These are phyloP conservation scores for Leptopilina syphax DNA, from an alignment of 2,888 invertebrate species.

Conservation along the genomic window DNA sequence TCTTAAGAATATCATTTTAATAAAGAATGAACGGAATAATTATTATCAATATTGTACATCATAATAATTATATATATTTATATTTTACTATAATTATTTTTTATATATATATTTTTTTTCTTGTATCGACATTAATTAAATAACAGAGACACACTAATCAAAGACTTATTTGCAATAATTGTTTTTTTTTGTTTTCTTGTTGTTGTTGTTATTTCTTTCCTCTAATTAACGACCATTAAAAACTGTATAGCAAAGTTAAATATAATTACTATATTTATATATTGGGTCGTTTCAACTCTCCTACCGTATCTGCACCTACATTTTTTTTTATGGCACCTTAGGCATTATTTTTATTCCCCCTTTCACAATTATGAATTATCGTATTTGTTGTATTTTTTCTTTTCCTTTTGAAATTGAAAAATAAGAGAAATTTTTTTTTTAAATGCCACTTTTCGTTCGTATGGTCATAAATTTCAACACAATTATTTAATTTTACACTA, in stretches of 20 bases:
- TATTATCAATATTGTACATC: constrained; percentile 27
- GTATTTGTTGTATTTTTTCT: neutral
- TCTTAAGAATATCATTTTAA: constrained; percentile 41
- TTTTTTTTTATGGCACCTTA: constrained; percentile 31
- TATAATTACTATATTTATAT: neutral
- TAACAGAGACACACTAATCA: constrained; percentile 51
- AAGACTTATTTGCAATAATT: constrained; percentile 47
- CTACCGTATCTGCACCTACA: constrained; percentile 4
- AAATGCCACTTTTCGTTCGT: neutral
- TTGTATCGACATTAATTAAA: constrained; percentile 50
- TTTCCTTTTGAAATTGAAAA: neutral
- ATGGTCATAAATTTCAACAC: neutral
- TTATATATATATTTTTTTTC: constrained; percentile 42
- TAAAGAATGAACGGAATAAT: constrained; percentile 32
- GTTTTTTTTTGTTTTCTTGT: constrained; percentile 37
- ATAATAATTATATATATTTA: constrained; percentile 40
- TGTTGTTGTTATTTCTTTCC: constrained; percentile 39
- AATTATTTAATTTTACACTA: too few species aligned
- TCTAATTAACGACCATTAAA: constrained; percentile 46
- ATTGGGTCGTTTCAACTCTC: constrained; percentile 4
- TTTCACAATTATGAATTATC: too few species aligned
- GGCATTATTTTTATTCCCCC: constrained; percentile 1
- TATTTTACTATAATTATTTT: constrained; percentile 7
- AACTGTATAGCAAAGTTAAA: constrained; percentile 28
- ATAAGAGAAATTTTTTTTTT: neutral